Conservation (phyloP, 2,113 vertebrate species). For the Eurystomus gularis region DNA sequence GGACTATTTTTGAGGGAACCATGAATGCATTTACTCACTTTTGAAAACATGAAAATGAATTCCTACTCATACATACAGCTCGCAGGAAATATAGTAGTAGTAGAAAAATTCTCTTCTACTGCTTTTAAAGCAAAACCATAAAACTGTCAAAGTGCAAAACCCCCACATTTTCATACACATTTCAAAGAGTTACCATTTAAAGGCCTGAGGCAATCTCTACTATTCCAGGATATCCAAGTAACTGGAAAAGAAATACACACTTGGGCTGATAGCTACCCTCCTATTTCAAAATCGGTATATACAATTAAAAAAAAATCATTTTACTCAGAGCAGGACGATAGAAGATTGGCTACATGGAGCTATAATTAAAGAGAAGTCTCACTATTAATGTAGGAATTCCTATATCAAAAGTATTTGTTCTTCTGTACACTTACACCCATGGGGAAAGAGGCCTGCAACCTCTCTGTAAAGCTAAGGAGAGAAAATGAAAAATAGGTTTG, state of each 20-base stretch:
- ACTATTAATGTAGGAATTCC: background rate
- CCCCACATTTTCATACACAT: background rate
- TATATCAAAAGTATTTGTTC: background rate
- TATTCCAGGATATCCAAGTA: background rate
- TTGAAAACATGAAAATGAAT: background rate
- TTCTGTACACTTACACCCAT: background rate
- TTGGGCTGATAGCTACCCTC: background rate
- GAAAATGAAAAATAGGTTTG: constrained; percentile 28
- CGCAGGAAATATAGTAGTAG: background rate
- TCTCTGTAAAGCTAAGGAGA: background rate
- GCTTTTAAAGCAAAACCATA: background rate
- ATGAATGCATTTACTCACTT: background rate
- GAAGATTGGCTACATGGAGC: background rate
- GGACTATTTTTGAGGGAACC: background rate
- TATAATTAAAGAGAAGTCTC: background rate
- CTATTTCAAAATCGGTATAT: background rate
- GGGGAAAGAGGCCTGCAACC: background rate
- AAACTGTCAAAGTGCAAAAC: background rate
- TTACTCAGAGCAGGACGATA: background rate
- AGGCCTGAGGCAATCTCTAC: background rate
- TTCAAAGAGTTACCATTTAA: background rate
- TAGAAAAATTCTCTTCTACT: background rate
- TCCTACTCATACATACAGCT: background rate
- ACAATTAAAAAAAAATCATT: background rate
- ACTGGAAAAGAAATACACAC: background rate